Conservation (phyloP, 2,888 invertebrate genomes). For the Xanthia icteritia region DNA sequence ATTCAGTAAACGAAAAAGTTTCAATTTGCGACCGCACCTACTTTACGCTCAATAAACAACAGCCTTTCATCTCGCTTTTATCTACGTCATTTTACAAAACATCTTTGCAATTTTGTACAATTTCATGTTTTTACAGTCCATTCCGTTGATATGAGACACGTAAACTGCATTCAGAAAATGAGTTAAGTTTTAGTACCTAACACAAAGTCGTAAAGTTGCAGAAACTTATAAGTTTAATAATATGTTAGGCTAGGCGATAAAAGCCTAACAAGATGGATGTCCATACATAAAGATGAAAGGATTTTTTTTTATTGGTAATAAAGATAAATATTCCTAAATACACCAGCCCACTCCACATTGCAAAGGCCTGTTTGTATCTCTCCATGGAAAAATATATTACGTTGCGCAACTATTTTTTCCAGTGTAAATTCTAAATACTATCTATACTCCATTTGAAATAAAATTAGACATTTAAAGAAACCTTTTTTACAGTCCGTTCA, state of each 20-base stretch:
- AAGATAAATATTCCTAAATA: constrained; percentile 43
- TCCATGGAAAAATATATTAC: not conserved
- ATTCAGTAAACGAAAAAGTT: constrained; percentile 50
- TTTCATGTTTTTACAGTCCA: constrained; percentile 52
- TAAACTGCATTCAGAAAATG: constrained; percentile 53
- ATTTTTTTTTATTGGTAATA: constrained; percentile 53
- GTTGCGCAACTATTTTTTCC: not conserved
- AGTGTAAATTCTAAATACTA: not conserved
- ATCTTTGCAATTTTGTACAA: constrained; percentile 45
- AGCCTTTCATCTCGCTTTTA: constrained; percentile 54
- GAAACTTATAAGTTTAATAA: constrained; percentile 55
- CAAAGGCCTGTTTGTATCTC: not conserved
- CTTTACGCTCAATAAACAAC: constrained; percentile 51
- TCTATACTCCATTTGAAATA: too few relatives aligned
- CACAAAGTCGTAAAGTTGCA: constrained; percentile 38
- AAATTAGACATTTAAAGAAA: too few relatives aligned
- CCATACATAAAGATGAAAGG: constrained; percentile 40
- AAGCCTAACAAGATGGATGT: constrained; percentile 38
- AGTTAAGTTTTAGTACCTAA: constrained; percentile 47
- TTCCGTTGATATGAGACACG: constrained; percentile 50
- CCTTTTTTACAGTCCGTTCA: too few relatives aligned
- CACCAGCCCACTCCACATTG: not conserved
- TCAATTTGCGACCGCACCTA: constrained; percentile 33
- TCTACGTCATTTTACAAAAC: constrained; percentile 32
- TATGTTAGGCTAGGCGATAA: constrained; percentile 37